Percentiles rank a stretch among this genome's conserved stretches.
Conservation (phyloP, 2,888 invertebrate genomes). For the Strigamia crassipes region DNA sequence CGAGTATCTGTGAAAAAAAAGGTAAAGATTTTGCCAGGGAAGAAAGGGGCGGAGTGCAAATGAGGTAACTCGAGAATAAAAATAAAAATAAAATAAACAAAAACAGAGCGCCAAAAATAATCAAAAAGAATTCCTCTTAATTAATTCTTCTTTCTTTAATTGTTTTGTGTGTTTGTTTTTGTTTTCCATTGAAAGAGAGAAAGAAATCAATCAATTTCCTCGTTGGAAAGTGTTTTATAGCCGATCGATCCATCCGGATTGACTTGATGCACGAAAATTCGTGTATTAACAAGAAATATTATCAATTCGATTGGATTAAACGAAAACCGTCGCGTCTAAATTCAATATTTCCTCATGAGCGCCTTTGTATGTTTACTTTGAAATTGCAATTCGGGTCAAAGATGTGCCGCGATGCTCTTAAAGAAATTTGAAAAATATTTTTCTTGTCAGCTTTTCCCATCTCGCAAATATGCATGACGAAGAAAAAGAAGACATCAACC, state of each 20-base stretch:
- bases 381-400: constrained; percentile 25
- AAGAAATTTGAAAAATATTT: constrained; percentile 20
- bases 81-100: no score
- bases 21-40: neutral
- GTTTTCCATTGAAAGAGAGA: neutral
- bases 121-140: neutral
- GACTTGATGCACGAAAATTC: neutral
- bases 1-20: constrained; percentile 11
- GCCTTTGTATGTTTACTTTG: constrained; percentile 4
- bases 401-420: constrained; percentile 5
- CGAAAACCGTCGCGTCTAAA: neutral
- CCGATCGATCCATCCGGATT: neutral
- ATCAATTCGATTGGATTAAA: constrained; percentile 1
- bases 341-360: constrained; percentile 16
- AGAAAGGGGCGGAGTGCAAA: neutral
- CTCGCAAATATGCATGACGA: neutral
- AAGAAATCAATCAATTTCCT: neutral
- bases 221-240: neutral
- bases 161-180: neutral
- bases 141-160: no score
- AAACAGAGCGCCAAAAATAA: neutral
- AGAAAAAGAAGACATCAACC: neutral
- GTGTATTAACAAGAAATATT: neutral
- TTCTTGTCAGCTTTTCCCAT: constrained; percentile 10
- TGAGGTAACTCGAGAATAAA: neutral